Base-by-base conservation (phyloP, 1,140 invertebrate genomes). In the Philaenus spumarius region DNA sequence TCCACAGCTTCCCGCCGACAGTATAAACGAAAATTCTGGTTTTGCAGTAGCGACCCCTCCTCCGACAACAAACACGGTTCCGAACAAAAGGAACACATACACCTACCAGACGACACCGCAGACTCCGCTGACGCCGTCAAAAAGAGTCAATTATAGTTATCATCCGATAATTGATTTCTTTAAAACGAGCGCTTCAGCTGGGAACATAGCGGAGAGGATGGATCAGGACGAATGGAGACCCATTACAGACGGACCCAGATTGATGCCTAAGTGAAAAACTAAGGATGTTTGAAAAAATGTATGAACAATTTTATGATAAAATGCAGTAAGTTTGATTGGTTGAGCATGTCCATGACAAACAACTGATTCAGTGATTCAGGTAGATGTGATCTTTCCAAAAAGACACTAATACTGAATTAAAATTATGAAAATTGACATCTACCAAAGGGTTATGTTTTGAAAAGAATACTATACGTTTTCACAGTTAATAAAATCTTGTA, bases 121-220 rank as follows among this genome's bases (percentile, higher is more conserved):
- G 19, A 56, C 46, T 2, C 35, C 58, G 12, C 12, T 5, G 72
- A 71, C 45, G 68, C 72, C 2, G 71, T 80, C 67, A 42, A 65
- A 63, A 46, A 58, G 66, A 3, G 78, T 89, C 35, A 90, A 90
- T 73, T 90, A 90, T 66, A 89, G 85, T 68, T 90, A 90, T 66
- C 88, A 90, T 71, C 87, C 87, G 2, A 90, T 90, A 50, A 87
- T 90, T 61, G 87, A 90, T 65, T 90, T 88, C 69, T 90, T 90
- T 68, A 82, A 67, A 22, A 62, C 62, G 1, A 55, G 46, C 11
- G 50, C 60, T 15, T 17, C 62, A n/a, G 37, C 55, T 37, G 20
- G 23, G 15, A n/a, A 14, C 12, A 23, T 46, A 4, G 58, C 46
- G 9, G 58, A 55, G 34, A 62, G 53, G n/a, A 57, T 48, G 53